A percentile compares a stretch with the other conserved stretches of the same genome.
phyloP scores from a whole-genome alignment of 2,888 invertebrate genomes.

The Tinea pellionella region DNA sequence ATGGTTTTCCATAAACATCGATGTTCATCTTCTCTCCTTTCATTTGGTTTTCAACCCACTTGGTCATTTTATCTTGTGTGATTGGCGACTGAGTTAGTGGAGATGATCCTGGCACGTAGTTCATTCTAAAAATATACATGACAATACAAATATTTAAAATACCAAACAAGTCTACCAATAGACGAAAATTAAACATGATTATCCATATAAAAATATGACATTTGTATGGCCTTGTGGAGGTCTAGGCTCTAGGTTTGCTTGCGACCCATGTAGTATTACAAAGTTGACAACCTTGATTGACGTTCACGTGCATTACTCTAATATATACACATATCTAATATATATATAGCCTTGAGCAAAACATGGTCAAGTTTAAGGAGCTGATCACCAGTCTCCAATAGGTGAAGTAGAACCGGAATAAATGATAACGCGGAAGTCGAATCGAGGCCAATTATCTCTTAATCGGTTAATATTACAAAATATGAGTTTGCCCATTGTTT shows the following conservation, averaged over 20 bases:
- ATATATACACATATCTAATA: too few species aligned
- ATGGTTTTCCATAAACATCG: conserved; percentile 51
- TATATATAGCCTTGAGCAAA: too few species aligned
- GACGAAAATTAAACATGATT: not conserved
- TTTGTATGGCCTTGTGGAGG: too few species aligned
- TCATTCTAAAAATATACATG: conserved; percentile 30
- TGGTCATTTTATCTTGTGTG: conserved; percentile 38
- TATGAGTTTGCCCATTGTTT: not conserved
- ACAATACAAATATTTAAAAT: not conserved
- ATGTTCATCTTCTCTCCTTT: conserved; percentile 35
- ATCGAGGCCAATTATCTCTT: not conserved
- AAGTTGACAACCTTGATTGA: too few species aligned
- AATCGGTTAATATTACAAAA: not conserved
- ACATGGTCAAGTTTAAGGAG: too few species aligned
- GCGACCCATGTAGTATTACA: too few species aligned
- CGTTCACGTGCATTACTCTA: too few species aligned
- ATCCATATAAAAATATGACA: not conserved
- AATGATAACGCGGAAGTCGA: not conserved
- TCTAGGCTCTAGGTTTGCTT: too few species aligned
- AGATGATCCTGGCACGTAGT: conserved; percentile 27
- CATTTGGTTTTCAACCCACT: conserved; percentile 40
- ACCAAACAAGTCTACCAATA: not conserved
- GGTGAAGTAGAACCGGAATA: too few species aligned
- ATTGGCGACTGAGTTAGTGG: conserved; percentile 28
- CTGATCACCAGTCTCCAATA: too few species aligned